These are phyloP conservation scores for Troides aeacus DNA, from an alignment of 2,888 invertebrate genomes.

Conservation along the genomic window DNA sequence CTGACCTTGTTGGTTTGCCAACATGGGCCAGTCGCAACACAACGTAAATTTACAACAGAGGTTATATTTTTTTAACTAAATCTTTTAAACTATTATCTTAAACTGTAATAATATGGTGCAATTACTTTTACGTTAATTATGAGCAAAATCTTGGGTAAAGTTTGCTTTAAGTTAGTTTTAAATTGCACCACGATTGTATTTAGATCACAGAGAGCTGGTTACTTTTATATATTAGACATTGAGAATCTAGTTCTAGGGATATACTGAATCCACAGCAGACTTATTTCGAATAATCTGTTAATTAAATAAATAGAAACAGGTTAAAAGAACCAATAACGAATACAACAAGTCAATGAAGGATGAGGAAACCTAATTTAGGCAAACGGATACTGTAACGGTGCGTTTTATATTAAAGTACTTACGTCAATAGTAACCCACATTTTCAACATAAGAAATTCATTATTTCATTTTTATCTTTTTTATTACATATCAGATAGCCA, in stretches of 20 bases:
- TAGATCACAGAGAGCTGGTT: too few species aligned
- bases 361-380: constrained; percentile 1
- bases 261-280: background rate
- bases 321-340: background rate
- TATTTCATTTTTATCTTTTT: background rate
- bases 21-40: background rate
- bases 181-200: too few species aligned
- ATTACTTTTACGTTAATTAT: too few species aligned
- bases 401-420: background rate
- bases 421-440: background rate
- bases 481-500: background rate
- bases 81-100: too few species aligned
- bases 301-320: background rate
- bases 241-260: too few species aligned
- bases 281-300: background rate
- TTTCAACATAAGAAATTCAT: background rate
- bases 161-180: too few species aligned
- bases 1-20: constrained; percentile 1
- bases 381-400: background rate
- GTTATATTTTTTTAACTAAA: background rate
- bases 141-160: too few species aligned
- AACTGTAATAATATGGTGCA: too few species aligned
- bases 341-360: background rate
- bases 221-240: too few species aligned
- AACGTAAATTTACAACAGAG: background rate